These are phyloP conservation scores for Diarsia rubi DNA, from an alignment of 2,888 invertebrate genomes.

Conservation along the genomic window DNA sequence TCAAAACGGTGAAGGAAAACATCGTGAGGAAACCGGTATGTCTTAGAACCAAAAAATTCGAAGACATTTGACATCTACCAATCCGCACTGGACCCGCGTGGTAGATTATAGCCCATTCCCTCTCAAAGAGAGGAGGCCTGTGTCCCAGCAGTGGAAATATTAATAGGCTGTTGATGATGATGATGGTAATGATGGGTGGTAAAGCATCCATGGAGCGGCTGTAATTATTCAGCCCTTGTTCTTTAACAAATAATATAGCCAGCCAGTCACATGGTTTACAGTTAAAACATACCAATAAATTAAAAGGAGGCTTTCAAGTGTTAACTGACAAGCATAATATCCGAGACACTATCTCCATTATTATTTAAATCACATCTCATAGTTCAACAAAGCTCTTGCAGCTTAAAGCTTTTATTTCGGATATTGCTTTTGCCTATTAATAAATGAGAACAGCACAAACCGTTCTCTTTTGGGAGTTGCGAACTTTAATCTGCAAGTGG, in stretches of 20 bases:
- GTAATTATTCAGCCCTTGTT: not conserved
- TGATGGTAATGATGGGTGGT: too few relatives aligned
- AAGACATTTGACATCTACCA: too few relatives aligned
- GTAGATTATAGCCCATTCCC: too few relatives aligned
- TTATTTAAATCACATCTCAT: slow-evolving; percentile 18
- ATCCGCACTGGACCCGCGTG: too few relatives aligned
- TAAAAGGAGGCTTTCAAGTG: not conserved
- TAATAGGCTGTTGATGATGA: too few relatives aligned
- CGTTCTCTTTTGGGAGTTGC: slow-evolving; percentile 53
- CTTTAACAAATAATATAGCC: not conserved
- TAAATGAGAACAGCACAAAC: slow-evolving; percentile 49
- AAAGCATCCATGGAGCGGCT: too few relatives aligned
- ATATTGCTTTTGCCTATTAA: slow-evolving; percentile 45
- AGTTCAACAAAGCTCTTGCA: slow-evolving; percentile 11
- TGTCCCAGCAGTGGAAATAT: too few relatives aligned
- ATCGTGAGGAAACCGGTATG: too few relatives aligned
- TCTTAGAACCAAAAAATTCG: too few relatives aligned
- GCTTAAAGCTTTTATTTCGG: slow-evolving; percentile 32
- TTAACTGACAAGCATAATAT: not conserved
- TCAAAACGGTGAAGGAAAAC: too few relatives aligned
- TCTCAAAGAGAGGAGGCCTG: too few relatives aligned
- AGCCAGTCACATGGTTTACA: not conserved
- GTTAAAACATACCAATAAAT: not conserved
- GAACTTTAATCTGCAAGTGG: slow-evolving; percentile 61
- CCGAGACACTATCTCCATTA: slow-evolving; percentile 1